Evolutionary conservation across 1,140 invertebrate genomes (phyloP).

Genomic region (Chionoecetes opilio): DNA sequence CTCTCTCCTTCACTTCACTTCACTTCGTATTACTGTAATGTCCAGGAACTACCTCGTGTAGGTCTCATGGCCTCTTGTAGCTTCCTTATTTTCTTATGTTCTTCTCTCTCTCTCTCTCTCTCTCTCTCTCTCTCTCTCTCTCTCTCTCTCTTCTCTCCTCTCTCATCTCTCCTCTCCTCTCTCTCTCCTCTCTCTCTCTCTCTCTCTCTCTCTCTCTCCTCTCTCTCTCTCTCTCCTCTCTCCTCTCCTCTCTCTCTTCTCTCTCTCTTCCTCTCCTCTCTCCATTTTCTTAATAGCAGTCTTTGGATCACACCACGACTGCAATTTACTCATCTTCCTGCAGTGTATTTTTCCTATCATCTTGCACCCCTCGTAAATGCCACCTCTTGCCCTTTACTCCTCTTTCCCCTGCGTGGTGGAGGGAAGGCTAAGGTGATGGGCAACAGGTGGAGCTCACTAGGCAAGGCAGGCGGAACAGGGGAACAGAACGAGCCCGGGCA

Average conservation of each 20-base stretch:
- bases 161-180: background rate
- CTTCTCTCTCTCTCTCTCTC: conserved; percentile 37
- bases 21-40: background rate
- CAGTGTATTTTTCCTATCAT: background rate
- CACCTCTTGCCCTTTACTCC: background rate
- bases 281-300: background rate
- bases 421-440: background rate
- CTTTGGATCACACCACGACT: conserved; percentile 15
- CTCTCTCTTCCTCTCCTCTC: background rate
- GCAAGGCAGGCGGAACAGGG: background rate
- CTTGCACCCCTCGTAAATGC: background rate
- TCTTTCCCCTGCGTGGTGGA: background rate
- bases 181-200: background rate
- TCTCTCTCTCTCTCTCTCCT: background rate
- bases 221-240: background rate
- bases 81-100: too few species aligned
- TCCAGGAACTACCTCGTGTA: too few species aligned
- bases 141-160: background rate
- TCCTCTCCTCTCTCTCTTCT: background rate
- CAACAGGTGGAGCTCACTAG: background rate
- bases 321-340: background rate
- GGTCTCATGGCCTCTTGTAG: too few species aligned
- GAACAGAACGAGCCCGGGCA: too few species aligned
- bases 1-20: too few species aligned
- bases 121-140: conserved; percentile 29